phyloP scores from a whole-genome alignment of 64 coral and sea anemone genomes.

The Stichodactyla helianthus region DNA sequence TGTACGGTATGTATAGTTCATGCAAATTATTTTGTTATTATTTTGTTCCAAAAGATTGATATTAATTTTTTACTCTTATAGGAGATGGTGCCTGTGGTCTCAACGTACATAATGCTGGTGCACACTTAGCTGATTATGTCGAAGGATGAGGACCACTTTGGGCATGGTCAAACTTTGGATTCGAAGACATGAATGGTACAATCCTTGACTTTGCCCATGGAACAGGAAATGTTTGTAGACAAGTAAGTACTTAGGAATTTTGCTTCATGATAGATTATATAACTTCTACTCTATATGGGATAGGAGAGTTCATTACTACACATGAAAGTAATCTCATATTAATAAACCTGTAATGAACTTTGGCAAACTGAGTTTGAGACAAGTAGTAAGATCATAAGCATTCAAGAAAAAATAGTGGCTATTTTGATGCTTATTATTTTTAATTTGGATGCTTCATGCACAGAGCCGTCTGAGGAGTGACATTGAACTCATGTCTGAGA shows the following conservation, averaged over 20 bases:
- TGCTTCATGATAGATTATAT: too few species aligned
- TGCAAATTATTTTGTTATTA: too few species aligned
- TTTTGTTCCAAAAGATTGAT: too few species aligned
- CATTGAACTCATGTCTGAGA: not conserved
- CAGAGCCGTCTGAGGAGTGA: constrained; percentile 29
- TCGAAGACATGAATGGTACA: constrained; percentile 66
- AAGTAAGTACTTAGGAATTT: constrained; percentile 33
- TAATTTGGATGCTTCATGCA: constrained; percentile 52
- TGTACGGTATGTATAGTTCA: too few species aligned
- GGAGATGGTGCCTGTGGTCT: constrained; percentile 53
- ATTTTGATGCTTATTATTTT: too few species aligned
- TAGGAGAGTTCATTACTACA: too few species aligned
- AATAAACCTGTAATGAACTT: too few species aligned
- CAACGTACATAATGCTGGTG: constrained; percentile 53
- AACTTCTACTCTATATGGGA: too few species aligned
- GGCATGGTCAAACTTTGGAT: constrained; percentile 68
- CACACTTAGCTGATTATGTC: constrained; percentile 52
- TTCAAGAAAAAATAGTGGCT: too few species aligned
- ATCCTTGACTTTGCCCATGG: constrained; percentile 39
- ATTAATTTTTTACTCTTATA: not conserved
- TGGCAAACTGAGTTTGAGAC: too few species aligned
- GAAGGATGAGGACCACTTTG: constrained; percentile 61
- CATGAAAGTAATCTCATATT: too few species aligned
- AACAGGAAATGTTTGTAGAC: constrained; percentile 64
- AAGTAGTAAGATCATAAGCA: too few species aligned